Evolutionary conservation across 2,888 invertebrate species (phyloP).

Genomic region (Gibbula magus): DNA sequence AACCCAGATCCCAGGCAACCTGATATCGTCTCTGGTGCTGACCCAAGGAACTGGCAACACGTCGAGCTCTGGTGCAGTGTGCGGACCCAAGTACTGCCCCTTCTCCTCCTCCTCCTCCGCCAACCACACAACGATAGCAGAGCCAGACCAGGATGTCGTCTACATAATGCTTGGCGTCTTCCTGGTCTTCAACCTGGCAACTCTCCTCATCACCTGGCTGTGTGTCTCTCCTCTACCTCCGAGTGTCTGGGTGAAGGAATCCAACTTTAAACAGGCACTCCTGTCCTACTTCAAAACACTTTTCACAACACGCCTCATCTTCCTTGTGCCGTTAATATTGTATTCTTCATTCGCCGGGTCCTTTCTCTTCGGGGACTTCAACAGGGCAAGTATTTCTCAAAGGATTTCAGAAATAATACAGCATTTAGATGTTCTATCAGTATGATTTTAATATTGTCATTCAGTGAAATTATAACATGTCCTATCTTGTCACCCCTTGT

Average conservation of each 20-base stretch:
- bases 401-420: too few relatives aligned
- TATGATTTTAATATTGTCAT: too few relatives aligned
- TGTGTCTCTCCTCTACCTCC: conserved; percentile 54
- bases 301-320: conserved; percentile 51
- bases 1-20: conserved; percentile 67
- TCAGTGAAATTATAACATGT: too few relatives aligned
- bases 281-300: conserved; percentile 51
- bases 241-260: conserved; percentile 40
- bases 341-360: conserved; percentile 69
- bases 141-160: conserved; percentile 53
- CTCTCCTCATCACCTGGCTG: conserved; percentile 54
- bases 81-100: conserved; percentile 43
- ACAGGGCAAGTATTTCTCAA: conserved; percentile 70
- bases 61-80: conserved; percentile 72
- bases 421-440: too few relatives aligned
- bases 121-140: conserved; percentile 39
- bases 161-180: conserved; percentile 63
- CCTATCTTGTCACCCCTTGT: too few relatives aligned
- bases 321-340: conserved; percentile 68
- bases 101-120: too few relatives aligned
- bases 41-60: conserved; percentile 68
- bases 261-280: conserved; percentile 40
- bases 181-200: conserved; percentile 56
- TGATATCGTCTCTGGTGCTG: conserved; percentile 65
- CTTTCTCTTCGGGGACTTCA: conserved; percentile 67